Conservation (phyloP, 2,797 vertebrate genomes). For the Salmo trutta region DNA sequence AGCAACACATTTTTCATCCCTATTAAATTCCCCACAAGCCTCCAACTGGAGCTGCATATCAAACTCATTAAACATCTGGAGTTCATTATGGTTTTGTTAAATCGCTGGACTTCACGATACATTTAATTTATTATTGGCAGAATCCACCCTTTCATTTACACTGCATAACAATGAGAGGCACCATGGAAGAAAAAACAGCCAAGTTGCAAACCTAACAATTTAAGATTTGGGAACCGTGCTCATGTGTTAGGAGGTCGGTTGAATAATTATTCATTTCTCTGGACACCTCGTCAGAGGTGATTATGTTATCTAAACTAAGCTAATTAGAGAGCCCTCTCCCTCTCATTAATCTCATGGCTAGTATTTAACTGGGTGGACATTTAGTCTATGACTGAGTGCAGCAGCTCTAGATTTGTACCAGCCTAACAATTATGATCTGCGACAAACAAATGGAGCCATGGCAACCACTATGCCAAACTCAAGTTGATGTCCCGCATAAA, state of each 20-base stretch:
- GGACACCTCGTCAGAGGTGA: too few relatives aligned
- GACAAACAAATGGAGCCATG: constrained; percentile 32
- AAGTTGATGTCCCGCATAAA: constrained; percentile 32
- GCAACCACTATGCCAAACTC: constrained; percentile 17
- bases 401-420: constrained; percentile 43
- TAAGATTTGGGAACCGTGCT: not conserved
- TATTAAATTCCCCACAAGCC: constrained; percentile 52
- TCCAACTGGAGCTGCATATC: constrained; percentile 51
- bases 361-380: constrained; percentile 26
- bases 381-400: constrained; percentile 20
- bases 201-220: not conserved
- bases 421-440: constrained; percentile 53
- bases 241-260: too few relatives aligned
- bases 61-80: constrained; percentile 61
- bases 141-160: constrained; percentile 23
- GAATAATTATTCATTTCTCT: too few relatives aligned
- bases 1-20: constrained; percentile 50
- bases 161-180: not conserved
- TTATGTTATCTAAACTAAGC: too few relatives aligned
- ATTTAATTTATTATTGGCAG: constrained; percentile 43
- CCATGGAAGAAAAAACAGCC: constrained; percentile 4
- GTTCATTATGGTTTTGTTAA: constrained; percentile 51
- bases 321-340: constrained; percentile 20
- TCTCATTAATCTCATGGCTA: constrained; percentile 27
- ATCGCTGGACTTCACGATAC: constrained; percentile 33